A percentile compares a stretch with the other conserved stretches of the same genome.
phyloP scores from a whole-genome alignment of 1,140 invertebrate species.

The Papilio xuthus region DNA sequence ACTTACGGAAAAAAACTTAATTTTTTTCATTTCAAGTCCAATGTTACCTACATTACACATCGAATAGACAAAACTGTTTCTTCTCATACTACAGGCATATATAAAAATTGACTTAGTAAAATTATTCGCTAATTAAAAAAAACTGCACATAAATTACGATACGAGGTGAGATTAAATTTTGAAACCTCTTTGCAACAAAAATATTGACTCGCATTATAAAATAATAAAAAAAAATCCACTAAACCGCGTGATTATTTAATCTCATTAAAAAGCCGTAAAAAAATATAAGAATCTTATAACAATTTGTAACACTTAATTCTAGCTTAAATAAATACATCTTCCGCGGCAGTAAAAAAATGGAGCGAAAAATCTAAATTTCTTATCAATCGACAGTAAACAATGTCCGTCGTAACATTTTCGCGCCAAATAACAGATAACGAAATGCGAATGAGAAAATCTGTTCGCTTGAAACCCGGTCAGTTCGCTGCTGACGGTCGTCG shows the following conservation, averaged over 20 bases:
- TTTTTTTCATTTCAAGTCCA: no score
- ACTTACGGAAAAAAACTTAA: no score
- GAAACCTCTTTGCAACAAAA: no score
- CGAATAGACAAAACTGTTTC: no score
- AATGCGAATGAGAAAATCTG: slow-evolving; percentile 28
- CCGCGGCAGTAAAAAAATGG: background rate
- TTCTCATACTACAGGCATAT: no score
- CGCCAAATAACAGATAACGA: slow-evolving; percentile 33
- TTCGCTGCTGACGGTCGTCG: background rate
- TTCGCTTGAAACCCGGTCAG: slow-evolving; percentile 19
- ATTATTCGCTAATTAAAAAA: no score
- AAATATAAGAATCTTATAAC: background rate
- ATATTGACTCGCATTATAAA: background rate
- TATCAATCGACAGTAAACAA: slow-evolving; percentile 32
- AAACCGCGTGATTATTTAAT: background rate
- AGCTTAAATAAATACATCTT: background rate
- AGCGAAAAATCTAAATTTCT: slow-evolving; percentile 25
- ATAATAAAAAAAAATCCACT: background rate
- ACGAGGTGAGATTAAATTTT: no score
- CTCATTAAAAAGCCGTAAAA: background rate
- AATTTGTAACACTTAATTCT: background rate
- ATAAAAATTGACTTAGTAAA: no score
- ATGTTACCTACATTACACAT: no score
- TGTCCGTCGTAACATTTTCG: slow-evolving; percentile 32
- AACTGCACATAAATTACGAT: no score